Evolutionary conservation across 2,797 vertebrate genomes (phyloP).

Genomic region (Chloroceryle inda): DNA sequence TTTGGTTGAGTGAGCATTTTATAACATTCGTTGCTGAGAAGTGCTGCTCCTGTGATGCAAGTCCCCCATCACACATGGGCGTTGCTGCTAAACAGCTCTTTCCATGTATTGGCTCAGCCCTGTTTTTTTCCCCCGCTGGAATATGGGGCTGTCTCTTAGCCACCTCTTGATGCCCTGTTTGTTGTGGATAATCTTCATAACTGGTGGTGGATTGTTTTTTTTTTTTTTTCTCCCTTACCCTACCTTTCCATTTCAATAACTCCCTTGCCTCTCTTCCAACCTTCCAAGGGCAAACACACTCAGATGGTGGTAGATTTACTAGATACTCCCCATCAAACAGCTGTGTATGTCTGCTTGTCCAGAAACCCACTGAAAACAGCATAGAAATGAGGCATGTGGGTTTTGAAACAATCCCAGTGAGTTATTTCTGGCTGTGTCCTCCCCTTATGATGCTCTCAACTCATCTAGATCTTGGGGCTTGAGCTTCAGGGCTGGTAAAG

Average conservation of each 20-base stretch:
- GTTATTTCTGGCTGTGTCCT: neutral
- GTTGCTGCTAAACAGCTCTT: neutral
- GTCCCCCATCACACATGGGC: rapidly evolving
- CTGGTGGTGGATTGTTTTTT: neutral
- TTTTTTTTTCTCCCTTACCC: neutral
- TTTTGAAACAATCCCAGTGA: neutral
- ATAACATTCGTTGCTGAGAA: neutral
- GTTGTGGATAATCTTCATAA: neutral
- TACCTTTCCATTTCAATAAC: neutral
- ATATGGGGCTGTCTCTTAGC: neutral
- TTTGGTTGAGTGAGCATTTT: neutral
- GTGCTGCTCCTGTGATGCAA: neutral
- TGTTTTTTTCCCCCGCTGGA: neutral
- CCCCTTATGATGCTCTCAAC: rapidly evolving
- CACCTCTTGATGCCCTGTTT: neutral
- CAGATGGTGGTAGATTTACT: neutral
- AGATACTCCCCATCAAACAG: neutral
- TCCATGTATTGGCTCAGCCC: neutral
- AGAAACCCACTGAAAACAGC: neutral
- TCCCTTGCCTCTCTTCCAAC: neutral
- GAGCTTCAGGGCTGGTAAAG: neutral
- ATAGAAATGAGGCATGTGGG: neutral
- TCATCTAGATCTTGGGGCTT: neutral
- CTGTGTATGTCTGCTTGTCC: neutral
- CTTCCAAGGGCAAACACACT: neutral